Conservation (phyloP, 2,113 vertebrate genomes). For the Calypte anna region DNA sequence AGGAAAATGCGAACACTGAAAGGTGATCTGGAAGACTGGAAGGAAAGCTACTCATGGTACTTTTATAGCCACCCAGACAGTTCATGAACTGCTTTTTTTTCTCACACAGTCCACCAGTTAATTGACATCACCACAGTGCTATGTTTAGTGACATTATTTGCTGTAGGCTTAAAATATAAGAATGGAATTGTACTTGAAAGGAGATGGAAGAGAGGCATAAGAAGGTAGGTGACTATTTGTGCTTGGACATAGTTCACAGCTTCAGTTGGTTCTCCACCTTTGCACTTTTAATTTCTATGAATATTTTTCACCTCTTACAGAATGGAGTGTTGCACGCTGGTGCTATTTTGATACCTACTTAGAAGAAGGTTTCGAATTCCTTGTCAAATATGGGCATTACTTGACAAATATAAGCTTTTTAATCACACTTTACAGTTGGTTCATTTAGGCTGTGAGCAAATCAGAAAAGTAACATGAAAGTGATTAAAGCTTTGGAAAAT, state of each 20-base stretch:
- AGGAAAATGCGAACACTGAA: neutral
- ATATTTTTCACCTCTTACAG: neutral
- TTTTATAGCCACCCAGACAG: neutral
- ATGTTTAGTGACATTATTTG: neutral
- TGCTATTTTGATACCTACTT: neutral
- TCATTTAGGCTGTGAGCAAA: neutral
- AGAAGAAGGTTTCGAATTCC: neutral
- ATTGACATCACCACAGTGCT: neutral
- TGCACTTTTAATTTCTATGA: neutral
- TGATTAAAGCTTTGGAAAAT: neutral
- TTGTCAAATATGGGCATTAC: neutral
- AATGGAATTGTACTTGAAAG: neutral
- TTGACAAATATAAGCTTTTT: neutral
- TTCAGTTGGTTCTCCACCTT: neutral
- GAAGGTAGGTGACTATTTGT: neutral
- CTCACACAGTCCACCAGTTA: neutral
- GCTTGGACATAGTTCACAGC: neutral
- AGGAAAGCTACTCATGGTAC: neutral
- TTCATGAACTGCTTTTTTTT: neutral
- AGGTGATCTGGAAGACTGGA: too few relatives aligned
- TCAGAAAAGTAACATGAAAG: neutral
- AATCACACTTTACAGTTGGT: neutral
- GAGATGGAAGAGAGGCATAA: neutral
- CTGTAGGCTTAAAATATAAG: neutral
- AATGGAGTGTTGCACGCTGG: neutral